Evolutionary conservation across 2,113 vertebrate species (phyloP), one percentile per base, ranked within the genome.

Genomic region (Anolis sagrei): DNA sequence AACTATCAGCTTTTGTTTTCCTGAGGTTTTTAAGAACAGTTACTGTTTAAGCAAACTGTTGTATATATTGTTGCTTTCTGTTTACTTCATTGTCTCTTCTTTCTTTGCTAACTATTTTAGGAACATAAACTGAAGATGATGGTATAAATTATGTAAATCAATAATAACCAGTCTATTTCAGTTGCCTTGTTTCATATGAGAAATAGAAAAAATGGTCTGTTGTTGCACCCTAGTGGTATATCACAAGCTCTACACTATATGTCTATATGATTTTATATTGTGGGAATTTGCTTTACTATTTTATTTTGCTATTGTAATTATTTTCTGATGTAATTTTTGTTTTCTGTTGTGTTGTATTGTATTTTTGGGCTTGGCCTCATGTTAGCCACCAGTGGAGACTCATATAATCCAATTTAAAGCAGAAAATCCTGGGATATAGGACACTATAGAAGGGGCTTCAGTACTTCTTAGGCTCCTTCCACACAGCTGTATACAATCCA

Each of bases 221-320:
- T 91, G 54, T 90, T 94, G 92, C 93, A 82, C 93, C 91, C 94
- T 93, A 90, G 90, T 81, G 92, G 92, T 51, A 86, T 87, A 29
- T 54, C 7, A 7, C 66, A 29, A 44, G n/a, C 86, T 77, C 21
- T 64, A 13, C 48, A 83, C 36, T 32, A 23, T 21, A 48, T 61
- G 18, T 16, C n/a, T n/a, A n/a, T n/a, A n/a, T n/a, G n/a, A n/a
- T n/a, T n/a, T n/a, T n/a, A n/a, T n/a, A n/a, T n/a, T n/a, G n/a
- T n/a, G n/a, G n/a, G n/a, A n/a, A n/a, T n/a, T n/a, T n/a, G n/a
- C n/a, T n/a, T n/a, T n/a, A n/a, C n/a, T n/a, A n/a, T n/a, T n/a
- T n/a, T n/a, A n/a, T n/a, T n/a, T n/a, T n/a, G n/a, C n/a, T n/a
- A n/a, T n/a, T n/a, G n/a, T n/a, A n/a, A n/a, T n/a, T n/a, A n/a